phyloP scores from a whole-genome alignment of 1,140 invertebrate genomes.

The Agrypnia vestita region DNA sequence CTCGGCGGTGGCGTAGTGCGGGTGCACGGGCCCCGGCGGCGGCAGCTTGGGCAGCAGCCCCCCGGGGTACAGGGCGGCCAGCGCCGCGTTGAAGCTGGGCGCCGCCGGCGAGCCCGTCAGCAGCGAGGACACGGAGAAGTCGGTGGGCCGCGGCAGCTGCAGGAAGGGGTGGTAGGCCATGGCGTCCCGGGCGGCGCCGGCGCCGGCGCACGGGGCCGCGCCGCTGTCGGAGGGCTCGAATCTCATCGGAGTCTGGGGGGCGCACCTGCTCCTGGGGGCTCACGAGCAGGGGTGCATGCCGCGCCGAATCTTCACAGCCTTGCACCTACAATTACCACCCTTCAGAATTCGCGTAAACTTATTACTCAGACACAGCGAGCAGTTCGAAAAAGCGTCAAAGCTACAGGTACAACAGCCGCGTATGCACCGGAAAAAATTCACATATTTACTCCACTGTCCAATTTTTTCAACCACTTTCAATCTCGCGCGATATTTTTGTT shows the following conservation, averaged over 20 bases:
- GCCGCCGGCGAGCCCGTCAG: constrained; percentile 76
- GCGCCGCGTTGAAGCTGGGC: constrained; percentile 78
- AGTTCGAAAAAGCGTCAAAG: too few species aligned
- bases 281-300: constrained; percentile 54
- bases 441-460: too few species aligned
- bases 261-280: constrained; percentile 49
- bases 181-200: constrained; percentile 75
- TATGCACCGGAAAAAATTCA: too few species aligned
- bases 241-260: constrained; percentile 67
- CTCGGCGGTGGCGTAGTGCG: constrained; percentile 80
- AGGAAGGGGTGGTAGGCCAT: constrained; percentile 82
- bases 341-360: too few species aligned
- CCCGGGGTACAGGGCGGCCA: constrained; percentile 73
- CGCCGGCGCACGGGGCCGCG: constrained; percentile 75
- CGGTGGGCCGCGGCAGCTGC: constrained; percentile 86
- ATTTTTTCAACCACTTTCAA: neutral
- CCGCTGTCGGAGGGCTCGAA: constrained; percentile 76
- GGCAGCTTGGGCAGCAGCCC: constrained; percentile 67
- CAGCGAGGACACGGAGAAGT: constrained; percentile 93
- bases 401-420: too few species aligned
- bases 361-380: too few species aligned
- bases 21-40: constrained; percentile 73
- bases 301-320: too few species aligned
- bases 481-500: neutral
- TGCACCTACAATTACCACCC: too few species aligned